Evolutionary conservation across 2,888 invertebrate species (phyloP).

Genomic region (Bellardia pandia): DNA sequence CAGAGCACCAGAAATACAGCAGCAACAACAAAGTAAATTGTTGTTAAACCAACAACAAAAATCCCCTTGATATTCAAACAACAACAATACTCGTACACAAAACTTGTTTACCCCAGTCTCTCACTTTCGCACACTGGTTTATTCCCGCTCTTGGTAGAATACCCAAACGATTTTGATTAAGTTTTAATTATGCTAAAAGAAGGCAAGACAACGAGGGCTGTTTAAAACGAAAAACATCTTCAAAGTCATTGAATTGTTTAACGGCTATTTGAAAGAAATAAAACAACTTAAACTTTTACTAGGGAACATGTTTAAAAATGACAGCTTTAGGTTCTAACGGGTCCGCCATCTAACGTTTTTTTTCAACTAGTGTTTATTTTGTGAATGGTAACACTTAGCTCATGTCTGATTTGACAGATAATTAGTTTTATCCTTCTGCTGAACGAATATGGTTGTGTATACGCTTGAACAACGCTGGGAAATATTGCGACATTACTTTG

Average conservation of each 20-base stretch:
- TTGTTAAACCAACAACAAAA: not conserved
- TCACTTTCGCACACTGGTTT: not conserved
- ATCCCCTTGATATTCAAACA: constrained; percentile 2
- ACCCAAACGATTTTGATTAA: not conserved
- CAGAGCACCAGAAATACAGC: not conserved
- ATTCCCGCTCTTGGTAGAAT: not conserved
- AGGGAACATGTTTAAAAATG: no score
- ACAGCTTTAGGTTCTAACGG: no score
- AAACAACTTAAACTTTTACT: not conserved
- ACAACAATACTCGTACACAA: not conserved
- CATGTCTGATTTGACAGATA: no score
- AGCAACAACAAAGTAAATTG: not conserved
- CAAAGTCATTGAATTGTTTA: no score
- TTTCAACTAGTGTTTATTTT: no score
- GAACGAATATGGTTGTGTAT: no score
- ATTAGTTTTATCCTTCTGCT: no score
- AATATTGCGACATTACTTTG: no score
- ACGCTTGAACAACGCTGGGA: no score
- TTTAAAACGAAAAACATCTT: not conserved
- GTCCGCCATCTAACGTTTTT: no score
- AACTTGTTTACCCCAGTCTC: not conserved
- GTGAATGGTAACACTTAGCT: no score
- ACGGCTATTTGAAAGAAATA: not conserved
- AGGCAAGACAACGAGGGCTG: not conserved
- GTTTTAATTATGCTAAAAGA: no score